These are phyloP conservation scores for Drosophila teissieri DNA, from an alignment of 1,140 invertebrate genomes.

Conservation along the genomic window DNA sequence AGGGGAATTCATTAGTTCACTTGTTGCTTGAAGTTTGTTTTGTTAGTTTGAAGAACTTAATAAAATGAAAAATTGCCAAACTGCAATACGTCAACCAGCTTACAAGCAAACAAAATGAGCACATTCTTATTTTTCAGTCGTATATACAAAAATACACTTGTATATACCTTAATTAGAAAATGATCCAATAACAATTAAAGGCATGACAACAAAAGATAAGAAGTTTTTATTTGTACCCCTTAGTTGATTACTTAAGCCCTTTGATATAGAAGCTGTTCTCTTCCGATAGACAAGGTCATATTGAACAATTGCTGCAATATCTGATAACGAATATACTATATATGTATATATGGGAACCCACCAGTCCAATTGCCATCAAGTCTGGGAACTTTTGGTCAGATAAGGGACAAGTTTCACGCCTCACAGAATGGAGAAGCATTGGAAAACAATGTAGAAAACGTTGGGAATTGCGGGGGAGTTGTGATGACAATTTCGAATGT, in stretches of 20 bases:
- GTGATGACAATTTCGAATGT: constrained; percentile 4
- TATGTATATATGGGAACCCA: neutral
- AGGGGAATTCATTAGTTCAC: neutral
- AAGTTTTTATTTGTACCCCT: neutral
- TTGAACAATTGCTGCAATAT: neutral
- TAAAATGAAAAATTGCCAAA: neutral
- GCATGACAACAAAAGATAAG: neutral
- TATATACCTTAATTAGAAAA: neutral
- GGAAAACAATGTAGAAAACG: neutral
- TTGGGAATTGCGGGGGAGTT: neutral
- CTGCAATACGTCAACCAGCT: no score
- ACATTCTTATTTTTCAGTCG: no score
- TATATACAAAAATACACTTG: no score
- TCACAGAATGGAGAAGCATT: neutral
- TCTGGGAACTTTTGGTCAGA: constrained; percentile 2
- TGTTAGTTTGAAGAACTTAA: neutral
- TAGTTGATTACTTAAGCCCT: neutral
- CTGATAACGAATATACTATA: constrained; percentile 1
- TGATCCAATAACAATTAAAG: neutral
- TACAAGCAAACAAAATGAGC: no score
- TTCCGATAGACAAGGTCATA: constrained; percentile 1
- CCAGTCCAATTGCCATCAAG: neutral
- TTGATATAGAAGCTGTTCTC: neutral
- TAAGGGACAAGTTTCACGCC: constrained; percentile 4
- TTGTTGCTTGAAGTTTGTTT: neutral